A percentile compares a stretch with the other conserved stretches of the same genome.
Conservation (phyloP, 2,888 invertebrate species). For the Cancer borealis region DNA sequence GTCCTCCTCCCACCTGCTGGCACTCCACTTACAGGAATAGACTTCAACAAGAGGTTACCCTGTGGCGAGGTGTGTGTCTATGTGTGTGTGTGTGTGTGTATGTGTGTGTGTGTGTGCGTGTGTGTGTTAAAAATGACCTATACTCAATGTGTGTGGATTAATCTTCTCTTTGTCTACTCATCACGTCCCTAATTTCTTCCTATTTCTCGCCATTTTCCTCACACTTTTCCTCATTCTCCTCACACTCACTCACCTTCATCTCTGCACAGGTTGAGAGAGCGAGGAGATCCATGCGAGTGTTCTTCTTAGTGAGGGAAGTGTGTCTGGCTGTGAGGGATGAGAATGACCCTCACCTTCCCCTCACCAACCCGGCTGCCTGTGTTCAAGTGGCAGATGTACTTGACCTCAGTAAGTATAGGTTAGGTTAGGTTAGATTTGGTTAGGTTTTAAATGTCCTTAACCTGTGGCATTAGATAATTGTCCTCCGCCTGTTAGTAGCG, state of each 20-base stretch:
- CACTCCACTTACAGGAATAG: slow-evolving; percentile 97
- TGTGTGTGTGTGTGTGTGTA: not conserved
- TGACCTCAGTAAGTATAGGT: slow-evolving; percentile 89
- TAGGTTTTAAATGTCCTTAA: not conserved
- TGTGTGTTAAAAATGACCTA: too few relatives aligned
- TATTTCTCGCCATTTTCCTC: not conserved
- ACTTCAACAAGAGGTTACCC: slow-evolving; percentile 94
- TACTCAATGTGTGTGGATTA: not conserved
- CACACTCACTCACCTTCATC: not conserved
- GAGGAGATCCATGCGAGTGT: slow-evolving; percentile 93
- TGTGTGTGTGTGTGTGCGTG: not conserved
- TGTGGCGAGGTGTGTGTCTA: slow-evolving; percentile 91
- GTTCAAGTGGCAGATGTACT: slow-evolving; percentile 96
- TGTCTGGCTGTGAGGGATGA: slow-evolving; percentile 90
- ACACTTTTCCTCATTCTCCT: not conserved
- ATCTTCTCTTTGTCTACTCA: not conserved
- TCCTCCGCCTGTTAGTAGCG: too few relatives aligned
- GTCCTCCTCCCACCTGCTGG: slow-evolving; percentile 96
- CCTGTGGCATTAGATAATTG: too few relatives aligned
- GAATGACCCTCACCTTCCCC: slow-evolving; percentile 91
- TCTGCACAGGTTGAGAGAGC: slow-evolving; percentile 88
- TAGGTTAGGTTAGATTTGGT: not conserved
- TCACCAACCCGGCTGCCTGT: slow-evolving; percentile 92
- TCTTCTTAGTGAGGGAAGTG: slow-evolving; percentile 91
- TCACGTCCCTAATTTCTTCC: not conserved